Percentiles rank a stretch among this genome's conserved stretches.
Evolutionary conservation across 2,113 vertebrate species (phyloP).

Genomic region (Poeciliopsis turrubarensis): DNA sequence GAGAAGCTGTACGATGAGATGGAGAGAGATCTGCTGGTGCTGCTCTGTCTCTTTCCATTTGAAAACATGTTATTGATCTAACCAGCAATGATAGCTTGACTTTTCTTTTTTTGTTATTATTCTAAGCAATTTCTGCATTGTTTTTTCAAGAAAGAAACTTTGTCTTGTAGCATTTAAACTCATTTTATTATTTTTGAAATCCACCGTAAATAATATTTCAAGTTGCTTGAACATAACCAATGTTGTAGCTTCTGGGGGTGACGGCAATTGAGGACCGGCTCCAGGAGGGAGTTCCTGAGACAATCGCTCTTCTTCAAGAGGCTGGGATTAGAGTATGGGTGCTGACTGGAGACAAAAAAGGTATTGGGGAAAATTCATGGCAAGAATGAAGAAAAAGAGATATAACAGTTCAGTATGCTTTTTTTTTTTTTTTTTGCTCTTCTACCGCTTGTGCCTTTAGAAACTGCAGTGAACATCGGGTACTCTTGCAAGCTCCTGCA

Average conservation of each 20-base stretch:
- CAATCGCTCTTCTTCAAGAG: conserved; percentile 86
- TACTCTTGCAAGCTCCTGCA: conserved; percentile 90
- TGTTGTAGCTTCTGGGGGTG: conserved; percentile 87
- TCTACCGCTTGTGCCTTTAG: conserved; percentile 66
- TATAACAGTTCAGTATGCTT: background rate
- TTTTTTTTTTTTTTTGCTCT: background rate
- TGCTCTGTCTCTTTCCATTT: conserved; percentile 3
- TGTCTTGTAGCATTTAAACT: background rate
- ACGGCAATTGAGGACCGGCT: conserved; percentile 93
- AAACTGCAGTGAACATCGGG: conserved; percentile 91
- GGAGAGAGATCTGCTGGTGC: conserved; percentile 87
- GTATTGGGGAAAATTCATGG: conserved; percentile 61
- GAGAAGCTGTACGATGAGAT: conserved; percentile 86
- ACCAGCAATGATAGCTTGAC: background rate
- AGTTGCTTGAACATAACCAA: background rate
- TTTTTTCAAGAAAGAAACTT: background rate
- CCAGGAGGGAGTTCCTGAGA: conserved; percentile 88
- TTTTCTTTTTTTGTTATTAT: background rate
- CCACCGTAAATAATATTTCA: background rate
- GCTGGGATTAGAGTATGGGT: conserved; percentile 93
- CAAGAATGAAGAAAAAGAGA: background rate
- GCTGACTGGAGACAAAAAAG: conserved; percentile 95
- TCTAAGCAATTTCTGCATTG: background rate
- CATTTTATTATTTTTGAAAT: background rate
- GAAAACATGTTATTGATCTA: background rate